Percentiles rank a stretch among this genome's conserved stretches.
phyloP scores from a whole-genome alignment of 1,140 invertebrate species.

The Zophobas morio region DNA sequence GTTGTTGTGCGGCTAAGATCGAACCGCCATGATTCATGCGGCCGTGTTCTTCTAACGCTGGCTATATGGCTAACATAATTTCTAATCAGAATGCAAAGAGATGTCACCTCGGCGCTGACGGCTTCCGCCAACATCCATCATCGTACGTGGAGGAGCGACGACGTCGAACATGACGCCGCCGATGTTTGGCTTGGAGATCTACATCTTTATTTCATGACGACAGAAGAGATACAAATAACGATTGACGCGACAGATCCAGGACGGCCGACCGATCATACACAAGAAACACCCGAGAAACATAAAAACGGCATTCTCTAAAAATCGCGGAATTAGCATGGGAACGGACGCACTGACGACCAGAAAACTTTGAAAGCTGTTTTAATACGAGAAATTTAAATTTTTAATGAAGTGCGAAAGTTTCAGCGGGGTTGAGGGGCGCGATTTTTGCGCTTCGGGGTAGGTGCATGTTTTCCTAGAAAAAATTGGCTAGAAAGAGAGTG shows the following conservation, averaged over 20 bases:
- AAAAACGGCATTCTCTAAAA: background rate
- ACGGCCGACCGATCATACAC: background rate
- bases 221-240: slow-evolving; percentile 28
- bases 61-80: slow-evolving; percentile 28
- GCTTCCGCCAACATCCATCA: slow-evolving; percentile 34
- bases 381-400: too few species aligned
- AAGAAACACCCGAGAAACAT: background rate
- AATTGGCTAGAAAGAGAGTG: too few species aligned
- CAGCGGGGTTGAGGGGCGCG: too few species aligned
- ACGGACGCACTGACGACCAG: too few species aligned
- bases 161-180: slow-evolving; percentile 22
- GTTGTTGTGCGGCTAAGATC: slow-evolving; percentile 21
- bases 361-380: too few species aligned
- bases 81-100: slow-evolving; percentile 34
- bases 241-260: slow-evolving; percentile 31
- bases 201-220: slow-evolving; percentile 43
- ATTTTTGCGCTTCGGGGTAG: too few species aligned
- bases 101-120: slow-evolving; percentile 27
- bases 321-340: too few species aligned
- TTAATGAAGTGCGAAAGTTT: too few species aligned
- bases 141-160: background rate
- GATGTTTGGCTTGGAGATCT: slow-evolving; percentile 9
- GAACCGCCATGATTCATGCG: slow-evolving; percentile 44
- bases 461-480: too few species aligned
- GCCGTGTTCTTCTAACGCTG: slow-evolving; percentile 27